Evolutionary conservation across 1,140 invertebrate genomes (phyloP).

Genomic region (Bombus picipes): DNA sequence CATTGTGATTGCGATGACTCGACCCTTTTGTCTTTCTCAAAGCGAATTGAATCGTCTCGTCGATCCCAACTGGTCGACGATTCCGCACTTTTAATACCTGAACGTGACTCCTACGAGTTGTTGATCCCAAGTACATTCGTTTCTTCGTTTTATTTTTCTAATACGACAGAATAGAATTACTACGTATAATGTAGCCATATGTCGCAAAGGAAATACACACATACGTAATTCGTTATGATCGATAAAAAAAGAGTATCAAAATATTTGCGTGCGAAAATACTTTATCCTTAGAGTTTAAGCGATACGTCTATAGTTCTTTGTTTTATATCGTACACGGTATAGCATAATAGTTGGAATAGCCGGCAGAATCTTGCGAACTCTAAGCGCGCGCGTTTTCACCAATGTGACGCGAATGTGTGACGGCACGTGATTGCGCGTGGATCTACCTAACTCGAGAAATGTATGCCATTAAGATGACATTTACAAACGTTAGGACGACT

Average conservation of each 20-base stretch:
- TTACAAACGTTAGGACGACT: conserved; percentile 57
- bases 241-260: too few relatives aligned
- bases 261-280: too few relatives aligned
- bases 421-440: conserved; percentile 11
- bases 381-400: conserved; percentile 13
- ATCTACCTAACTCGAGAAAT: conserved; percentile 47
- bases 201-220: too few relatives aligned
- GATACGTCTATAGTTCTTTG: too few relatives aligned
- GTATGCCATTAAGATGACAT: conserved; percentile 66
- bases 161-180: too few relatives aligned
- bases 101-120: neutral
- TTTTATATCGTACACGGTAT: too few relatives aligned
- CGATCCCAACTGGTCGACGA: conserved; percentile 45
- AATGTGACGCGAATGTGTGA: neutral
- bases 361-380: conserved; percentile 16
- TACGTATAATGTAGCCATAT: rapidly evolving
- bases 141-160: too few relatives aligned
- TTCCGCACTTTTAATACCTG: conserved; percentile 29
- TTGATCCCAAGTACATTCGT: neutral
- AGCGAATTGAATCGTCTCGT: conserved; percentile 36
- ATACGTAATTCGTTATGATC: too few relatives aligned
- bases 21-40: too few relatives aligned
- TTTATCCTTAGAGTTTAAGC: too few relatives aligned
- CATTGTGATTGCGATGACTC: conserved; percentile 35
- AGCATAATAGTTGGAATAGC: too few relatives aligned